Evolutionary conservation across 2,888 invertebrate species (phyloP).

Genomic region (Vannuccia rotundouncinata): DNA sequence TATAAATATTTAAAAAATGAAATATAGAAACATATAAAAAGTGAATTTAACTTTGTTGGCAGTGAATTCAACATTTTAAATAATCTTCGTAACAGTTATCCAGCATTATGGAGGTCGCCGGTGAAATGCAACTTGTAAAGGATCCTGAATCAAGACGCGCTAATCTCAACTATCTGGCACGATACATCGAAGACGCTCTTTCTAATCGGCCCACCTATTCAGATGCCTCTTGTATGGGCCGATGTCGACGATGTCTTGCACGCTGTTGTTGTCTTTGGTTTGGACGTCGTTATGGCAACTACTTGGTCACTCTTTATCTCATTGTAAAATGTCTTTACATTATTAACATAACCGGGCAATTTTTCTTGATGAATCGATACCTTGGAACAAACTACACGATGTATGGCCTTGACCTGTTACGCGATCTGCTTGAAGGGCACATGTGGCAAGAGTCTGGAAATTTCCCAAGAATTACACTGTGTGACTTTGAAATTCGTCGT

Average conservation of each 20-base stretch:
- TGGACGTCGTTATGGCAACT: slow-evolving; percentile 47
- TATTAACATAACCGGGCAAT: slow-evolving; percentile 47
- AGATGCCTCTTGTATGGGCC: slow-evolving; percentile 49
- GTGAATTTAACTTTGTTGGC: no score
- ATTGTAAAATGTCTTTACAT: slow-evolving; percentile 45
- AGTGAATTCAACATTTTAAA: no score
- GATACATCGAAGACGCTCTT: slow-evolving; percentile 55
- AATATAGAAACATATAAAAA: no score
- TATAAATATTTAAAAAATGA: no score
- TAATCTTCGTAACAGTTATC: no score
- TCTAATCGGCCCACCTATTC: slow-evolving; percentile 51
- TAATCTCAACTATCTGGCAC: slow-evolving; percentile 57
- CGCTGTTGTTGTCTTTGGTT: slow-evolving; percentile 45
- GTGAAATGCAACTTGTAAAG: slow-evolving; percentile 56
- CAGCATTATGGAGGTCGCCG: slow-evolving; percentile 57
- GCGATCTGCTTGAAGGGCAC: slow-evolving; percentile 47
- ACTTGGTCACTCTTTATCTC: slow-evolving; percentile 47
- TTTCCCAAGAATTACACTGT: slow-evolving; percentile 55
- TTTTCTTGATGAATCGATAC: slow-evolving; percentile 52
- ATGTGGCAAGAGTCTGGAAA: slow-evolving; percentile 51
- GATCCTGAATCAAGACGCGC: slow-evolving; percentile 53
- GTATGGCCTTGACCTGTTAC: slow-evolving; percentile 51
- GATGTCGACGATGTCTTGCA: slow-evolving; percentile 36
- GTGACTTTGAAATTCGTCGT: slow-evolving; percentile 56
- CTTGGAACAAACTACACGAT: slow-evolving; percentile 49